Evolutionary conservation across 2,888 invertebrate genomes (phyloP), one percentile per base, ranked within the genome.

Genomic region (Noctua comes): DNA sequence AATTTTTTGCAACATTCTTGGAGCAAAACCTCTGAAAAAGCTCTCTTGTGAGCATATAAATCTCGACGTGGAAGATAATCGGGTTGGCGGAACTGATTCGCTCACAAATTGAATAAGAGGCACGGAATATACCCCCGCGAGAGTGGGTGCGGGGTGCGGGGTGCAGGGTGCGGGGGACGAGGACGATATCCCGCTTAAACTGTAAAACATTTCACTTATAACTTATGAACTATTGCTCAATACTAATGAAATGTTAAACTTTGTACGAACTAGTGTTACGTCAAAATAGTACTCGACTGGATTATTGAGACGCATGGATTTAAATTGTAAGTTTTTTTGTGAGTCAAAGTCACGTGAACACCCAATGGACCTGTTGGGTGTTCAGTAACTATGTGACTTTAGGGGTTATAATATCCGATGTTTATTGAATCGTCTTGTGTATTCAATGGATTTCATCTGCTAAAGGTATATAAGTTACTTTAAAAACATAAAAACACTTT

Each of bases 41-140:
- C 93, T 91, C 93, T 93, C 93, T 92, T 92, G 93, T 91, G 94
- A 95, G 93, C 93, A 93, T 94, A 95, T 95, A 95, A 95, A 96
- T 94, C 94, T 93, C 92, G 94, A 94, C 94, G 94, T 95, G 94
- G 93, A 94, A 95, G 94, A 96, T 96, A 96, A 96, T 96, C 95
- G 94, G 93, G 95, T 96, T 96, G 95, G 94, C 93, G 94, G 95
- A 95, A 95, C 95, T 95, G 96, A 96, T 96, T 96, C 95, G 94
- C 93, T 95, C 94, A 92, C 95, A 96, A 96, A 96, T 96, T 96
- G 95, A 96, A 96, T 96, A 95, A 96, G 94, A 95, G 95, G 93
- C 93, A 93, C 91, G 93, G 93, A 93, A 93, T 93, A 93, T 93
- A 94, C 91, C 92, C 90, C 86, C 88, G 88, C 86, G 89, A 88